Evolutionary conservation across 2,888 invertebrate species (phyloP).

Genomic region (Drosophila picticornis): DNA sequence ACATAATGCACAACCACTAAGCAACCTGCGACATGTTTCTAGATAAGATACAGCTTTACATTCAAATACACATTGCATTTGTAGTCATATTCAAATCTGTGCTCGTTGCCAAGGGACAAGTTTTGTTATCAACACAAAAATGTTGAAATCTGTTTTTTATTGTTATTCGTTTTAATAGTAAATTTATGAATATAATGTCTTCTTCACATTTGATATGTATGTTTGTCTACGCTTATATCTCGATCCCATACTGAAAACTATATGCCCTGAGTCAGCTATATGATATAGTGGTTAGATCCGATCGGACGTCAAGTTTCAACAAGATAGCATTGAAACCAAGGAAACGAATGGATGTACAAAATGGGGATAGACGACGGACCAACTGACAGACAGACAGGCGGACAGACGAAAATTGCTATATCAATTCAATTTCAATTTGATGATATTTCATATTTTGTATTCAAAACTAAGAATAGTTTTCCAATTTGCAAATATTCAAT

Average conservation of each 20-base stretch:
- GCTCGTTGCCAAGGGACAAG: background rate
- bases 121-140: background rate
- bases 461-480: background rate
- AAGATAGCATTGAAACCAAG: background rate
- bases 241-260: background rate
- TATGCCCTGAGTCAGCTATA: background rate
- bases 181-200: background rate
- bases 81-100: background rate
- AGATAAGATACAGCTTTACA: conserved; percentile 6
- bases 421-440: background rate
- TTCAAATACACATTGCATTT: background rate
- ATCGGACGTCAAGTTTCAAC: background rate
- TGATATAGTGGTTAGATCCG: background rate
- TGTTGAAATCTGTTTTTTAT: background rate
- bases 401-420: background rate
- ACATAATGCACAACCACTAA: background rate
- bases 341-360: background rate
- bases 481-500: background rate
- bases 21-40: background rate
- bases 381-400: background rate
- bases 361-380: background rate
- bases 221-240: background rate
- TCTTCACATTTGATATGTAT: background rate
- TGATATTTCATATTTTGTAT: background rate
- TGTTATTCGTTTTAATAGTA: background rate